A percentile compares a stretch with the other conserved stretches of the same genome.
Conservation (phyloP, 1,140 invertebrate species). For the Phymastichus coffea region DNA sequence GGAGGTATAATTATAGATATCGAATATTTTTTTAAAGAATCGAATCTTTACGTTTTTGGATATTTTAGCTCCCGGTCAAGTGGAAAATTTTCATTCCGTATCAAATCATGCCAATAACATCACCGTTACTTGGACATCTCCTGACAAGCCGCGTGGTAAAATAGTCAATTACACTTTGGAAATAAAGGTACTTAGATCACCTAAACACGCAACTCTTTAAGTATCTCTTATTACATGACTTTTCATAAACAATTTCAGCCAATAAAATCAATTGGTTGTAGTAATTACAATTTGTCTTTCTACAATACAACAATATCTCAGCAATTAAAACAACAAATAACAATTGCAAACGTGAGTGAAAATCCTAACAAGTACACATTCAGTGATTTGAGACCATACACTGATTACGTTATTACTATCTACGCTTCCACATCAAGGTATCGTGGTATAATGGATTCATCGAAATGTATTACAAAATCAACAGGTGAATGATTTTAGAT, state of each 20-base stretch:
- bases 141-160: slow-evolving; percentile 7
- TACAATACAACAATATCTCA: neutral
- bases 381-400: slow-evolving; percentile 9
- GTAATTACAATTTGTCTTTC: neutral
- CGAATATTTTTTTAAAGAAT: neutral
- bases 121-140: neutral
- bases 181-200: slow-evolving; percentile 15
- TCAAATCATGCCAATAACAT: neutral
- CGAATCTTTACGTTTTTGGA: neutral
- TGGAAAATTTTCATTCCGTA: neutral
- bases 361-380: neutral
- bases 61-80: neutral
- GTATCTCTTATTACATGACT: no score
- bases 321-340: neutral
- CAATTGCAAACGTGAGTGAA: neutral
- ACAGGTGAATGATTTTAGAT: neutral
- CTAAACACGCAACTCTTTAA: no score
- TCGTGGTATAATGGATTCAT: neutral
- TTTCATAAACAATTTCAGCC: slow-evolving; percentile 5
- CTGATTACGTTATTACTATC: slow-evolving; percentile 3
- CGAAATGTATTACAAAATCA: neutral
- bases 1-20: slow-evolving; percentile 21
- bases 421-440: slow-evolving; percentile 2
- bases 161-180: slow-evolving; percentile 20
- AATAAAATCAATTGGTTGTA: slow-evolving; percentile 11